Percentiles rank a stretch among this genome's conserved stretches.
Evolutionary conservation across 2,888 invertebrate genomes (phyloP).

Genomic region (Chalcosyrphus nemorum): DNA sequence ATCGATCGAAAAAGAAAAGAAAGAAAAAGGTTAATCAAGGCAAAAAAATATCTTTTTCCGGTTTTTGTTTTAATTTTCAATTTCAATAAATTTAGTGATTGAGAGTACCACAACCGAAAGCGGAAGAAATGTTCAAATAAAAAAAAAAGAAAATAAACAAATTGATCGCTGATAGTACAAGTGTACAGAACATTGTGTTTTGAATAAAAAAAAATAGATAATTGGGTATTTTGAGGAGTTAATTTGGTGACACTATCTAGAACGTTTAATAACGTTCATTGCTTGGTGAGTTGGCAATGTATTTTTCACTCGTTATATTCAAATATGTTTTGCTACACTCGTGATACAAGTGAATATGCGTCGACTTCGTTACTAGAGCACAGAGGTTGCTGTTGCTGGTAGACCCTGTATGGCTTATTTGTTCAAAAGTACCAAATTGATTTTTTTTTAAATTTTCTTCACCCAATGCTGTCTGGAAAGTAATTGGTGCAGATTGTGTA

Average conservation of each 20-base stretch:
- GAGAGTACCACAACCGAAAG: background rate
- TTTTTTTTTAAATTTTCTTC: too few relatives aligned
- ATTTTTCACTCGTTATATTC: background rate
- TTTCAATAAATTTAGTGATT: background rate
- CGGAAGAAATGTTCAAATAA: background rate
- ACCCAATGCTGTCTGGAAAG: too few relatives aligned
- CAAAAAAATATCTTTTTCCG: conserved; percentile 8
- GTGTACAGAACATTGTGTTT: background rate
- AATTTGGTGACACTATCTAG: background rate
- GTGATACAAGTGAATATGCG: too few relatives aligned
- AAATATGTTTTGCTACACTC: background rate
- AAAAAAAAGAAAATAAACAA: background rate
- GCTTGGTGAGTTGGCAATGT: conserved; percentile 1
- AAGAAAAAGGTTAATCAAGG: conserved; percentile 10
- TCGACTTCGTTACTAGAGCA: too few relatives aligned
- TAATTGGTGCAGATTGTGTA: too few relatives aligned
- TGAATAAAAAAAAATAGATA: background rate
- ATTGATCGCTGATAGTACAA: background rate
- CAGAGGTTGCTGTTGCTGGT: too few relatives aligned
- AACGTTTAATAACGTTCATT: background rate
- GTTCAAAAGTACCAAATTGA: too few relatives aligned
- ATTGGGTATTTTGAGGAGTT: background rate
- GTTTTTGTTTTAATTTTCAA: background rate
- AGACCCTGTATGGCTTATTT: too few relatives aligned
- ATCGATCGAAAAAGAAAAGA: background rate